Base-by-base conservation (phyloP, 2,113 vertebrate species). In the Speoplatyrhinus poulsoni region DNA sequence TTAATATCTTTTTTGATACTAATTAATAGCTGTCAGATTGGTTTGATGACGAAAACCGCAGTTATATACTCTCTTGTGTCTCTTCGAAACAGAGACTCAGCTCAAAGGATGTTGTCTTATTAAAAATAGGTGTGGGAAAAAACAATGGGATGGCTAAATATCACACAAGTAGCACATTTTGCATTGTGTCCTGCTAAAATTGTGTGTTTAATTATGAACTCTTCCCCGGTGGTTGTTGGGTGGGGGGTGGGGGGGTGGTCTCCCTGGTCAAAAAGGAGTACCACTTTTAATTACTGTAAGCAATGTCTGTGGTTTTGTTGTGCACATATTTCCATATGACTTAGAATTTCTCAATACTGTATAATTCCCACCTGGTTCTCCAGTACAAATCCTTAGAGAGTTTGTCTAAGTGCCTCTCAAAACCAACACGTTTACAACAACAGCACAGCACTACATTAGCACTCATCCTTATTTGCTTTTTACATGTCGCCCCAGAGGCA, bases 341-440 rank as follows among this genome's bases (percentile, higher is more conserved):
- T 79, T 63, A 71, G 65, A 62, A 41, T 41, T 41, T 79, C 60
- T 58, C 67, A 78, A 82, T 76, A 26, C 1, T 26, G 26, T 26
- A 77, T 53, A 82, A 86, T 72, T 64, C 69, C 79, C 71, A 71
- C 59, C 62, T 75, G 72, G 77, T 70, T 84, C 69, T 68, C 75
- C 54, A 66, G 67, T 63, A 80, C 55, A 60, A 74, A 36, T 63
- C 77, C 81, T 81, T 26, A 26, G 26, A 26, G 26, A 26, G 26
- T 26, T 26, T 81, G 76, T 63, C 56, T 62, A 53, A 84, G 76
- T 60, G 53, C 69, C 61, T 81, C 70, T 74, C 77, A 69, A 81
- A 85, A 81, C 60, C 53, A 65, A 76, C 75, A 59, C 46, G 6
- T 63, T 72, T 79, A 83, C 69, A 65, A 86, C 78, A 85, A 79